phyloP scores from a whole-genome alignment of 2,797 vertebrate species.

The Pseudomugil gertrudae region DNA sequence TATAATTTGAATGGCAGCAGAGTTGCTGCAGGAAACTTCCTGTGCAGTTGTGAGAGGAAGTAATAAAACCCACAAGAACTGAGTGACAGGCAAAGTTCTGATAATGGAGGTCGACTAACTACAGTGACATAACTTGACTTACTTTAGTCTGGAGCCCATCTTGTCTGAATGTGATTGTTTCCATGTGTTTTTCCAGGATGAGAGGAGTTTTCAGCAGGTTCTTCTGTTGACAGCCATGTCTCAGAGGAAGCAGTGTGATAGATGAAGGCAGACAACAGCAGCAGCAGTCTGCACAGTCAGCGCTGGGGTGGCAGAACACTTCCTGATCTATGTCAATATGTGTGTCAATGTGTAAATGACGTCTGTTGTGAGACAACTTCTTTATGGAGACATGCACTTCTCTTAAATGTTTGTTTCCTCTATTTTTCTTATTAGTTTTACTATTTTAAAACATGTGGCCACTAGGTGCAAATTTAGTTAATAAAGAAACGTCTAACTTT shows the following conservation, averaged over 20 bases:
- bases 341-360: constrained; percentile 57
- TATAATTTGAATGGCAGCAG: constrained; percentile 14
- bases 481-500: not conserved
- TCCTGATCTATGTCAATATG: constrained; percentile 75
- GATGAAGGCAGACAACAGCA: constrained; percentile 27
- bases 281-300: constrained; percentile 54
- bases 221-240: constrained; percentile 15
- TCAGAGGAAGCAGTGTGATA: constrained; percentile 18
- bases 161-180: constrained; percentile 54
- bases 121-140: constrained; percentile 49
- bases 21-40: constrained; percentile 65
- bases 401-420: not conserved
- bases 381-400: not conserved
- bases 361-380: constrained; percentile 27
- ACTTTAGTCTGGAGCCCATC: constrained; percentile 86
- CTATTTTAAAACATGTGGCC: not conserved
- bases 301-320: constrained; percentile 70
- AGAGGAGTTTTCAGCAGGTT: constrained; percentile 41
- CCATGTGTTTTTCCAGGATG: constrained; percentile 67
- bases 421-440: not conserved
- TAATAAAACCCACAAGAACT: constrained; percentile 68
- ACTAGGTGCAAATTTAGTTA: not conserved
- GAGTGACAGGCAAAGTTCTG: constrained; percentile 33
- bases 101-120: constrained; percentile 24
- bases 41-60: constrained; percentile 74